These are phyloP conservation scores for Gerris buenoi DNA, from an alignment of 1,140 invertebrate genomes.

Conservation along the genomic window DNA sequence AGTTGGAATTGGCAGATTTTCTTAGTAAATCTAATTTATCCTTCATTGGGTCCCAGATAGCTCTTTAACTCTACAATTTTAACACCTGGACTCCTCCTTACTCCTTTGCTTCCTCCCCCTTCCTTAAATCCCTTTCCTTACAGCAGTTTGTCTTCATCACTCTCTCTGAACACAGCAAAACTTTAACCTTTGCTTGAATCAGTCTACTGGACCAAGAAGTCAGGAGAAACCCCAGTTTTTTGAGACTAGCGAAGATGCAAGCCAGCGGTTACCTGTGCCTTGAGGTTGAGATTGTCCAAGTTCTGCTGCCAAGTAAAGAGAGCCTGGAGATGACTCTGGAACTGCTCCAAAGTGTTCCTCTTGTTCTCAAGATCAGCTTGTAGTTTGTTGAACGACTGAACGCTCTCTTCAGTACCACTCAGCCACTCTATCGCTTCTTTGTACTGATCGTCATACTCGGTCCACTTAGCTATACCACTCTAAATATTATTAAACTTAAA, in stretches of 20 bases:
- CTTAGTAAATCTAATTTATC: too few species aligned
- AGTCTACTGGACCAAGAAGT: too few species aligned
- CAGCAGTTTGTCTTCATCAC: too few species aligned
- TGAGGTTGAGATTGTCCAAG: conserved; percentile 78
- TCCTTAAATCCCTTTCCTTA: too few species aligned
- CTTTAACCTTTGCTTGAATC: too few species aligned
- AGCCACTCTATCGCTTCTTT: conserved; percentile 78
- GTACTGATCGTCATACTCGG: conserved; percentile 87
- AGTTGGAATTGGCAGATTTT: too few species aligned
- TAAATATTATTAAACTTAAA: too few species aligned
- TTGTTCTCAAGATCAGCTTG: conserved; percentile 80
- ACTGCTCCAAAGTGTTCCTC: conserved; percentile 73
- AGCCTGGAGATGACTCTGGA: conserved; percentile 68
- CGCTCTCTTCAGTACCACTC: conserved; percentile 65
- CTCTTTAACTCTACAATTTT: too few species aligned
- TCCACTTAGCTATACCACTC: conserved; percentile 78
- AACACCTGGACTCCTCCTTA: too few species aligned
- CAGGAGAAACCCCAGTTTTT: background rate
- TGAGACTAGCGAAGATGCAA: background rate
- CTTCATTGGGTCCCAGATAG: too few species aligned
- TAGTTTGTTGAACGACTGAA: conserved; percentile 79
- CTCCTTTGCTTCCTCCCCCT: too few species aligned
- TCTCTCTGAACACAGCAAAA: too few species aligned
- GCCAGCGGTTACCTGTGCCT: conserved; percentile 47
- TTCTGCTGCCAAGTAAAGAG: conserved; percentile 88